Evolutionary conservation across 2,113 vertebrate genomes (phyloP).

Genomic region (Muntiacus reevesi): DNA sequence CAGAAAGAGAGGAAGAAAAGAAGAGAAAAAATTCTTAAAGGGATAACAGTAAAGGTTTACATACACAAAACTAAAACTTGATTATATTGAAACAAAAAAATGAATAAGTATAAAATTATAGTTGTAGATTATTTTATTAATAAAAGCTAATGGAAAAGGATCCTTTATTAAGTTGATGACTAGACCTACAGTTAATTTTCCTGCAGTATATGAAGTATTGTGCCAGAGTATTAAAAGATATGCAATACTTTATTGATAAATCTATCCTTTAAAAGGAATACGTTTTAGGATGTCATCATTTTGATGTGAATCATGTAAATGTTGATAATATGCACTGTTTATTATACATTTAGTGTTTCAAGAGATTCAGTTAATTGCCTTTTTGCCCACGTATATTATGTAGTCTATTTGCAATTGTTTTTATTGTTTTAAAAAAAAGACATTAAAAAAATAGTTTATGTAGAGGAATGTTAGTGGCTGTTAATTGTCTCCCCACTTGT

Average conservation of each 20-base stretch:
- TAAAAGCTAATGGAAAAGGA: conserved; percentile 80
- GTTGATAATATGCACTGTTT: conserved; percentile 80
- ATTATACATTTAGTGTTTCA: conserved; percentile 79
- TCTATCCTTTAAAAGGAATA: conserved; percentile 87
- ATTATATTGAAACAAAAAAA: not conserved
- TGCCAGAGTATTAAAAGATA: conserved; percentile 88
- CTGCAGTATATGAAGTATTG: conserved; percentile 84
- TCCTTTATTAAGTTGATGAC: conserved; percentile 76
- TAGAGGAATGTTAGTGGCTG: conserved; percentile 79
- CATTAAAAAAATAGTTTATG: conserved; percentile 82
- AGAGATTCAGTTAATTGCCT: conserved; percentile 72
- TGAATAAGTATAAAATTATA: not conserved
- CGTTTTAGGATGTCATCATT: conserved; percentile 80
- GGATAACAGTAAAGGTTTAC: not conserved
- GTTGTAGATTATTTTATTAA: conserved; percentile 76
- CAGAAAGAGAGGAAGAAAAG: not conserved
- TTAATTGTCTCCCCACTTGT: conserved; percentile 77
- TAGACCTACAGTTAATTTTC: conserved; percentile 78
- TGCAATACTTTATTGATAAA: conserved; percentile 87
- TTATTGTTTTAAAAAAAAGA: too few relatives aligned
- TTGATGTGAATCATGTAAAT: conserved; percentile 85
- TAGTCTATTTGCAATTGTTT: conserved; percentile 78
- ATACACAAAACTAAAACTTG: not conserved
- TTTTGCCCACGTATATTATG: conserved; percentile 75
- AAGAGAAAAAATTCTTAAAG: not conserved